These are phyloP conservation scores for Drosophila teissieri DNA, from an alignment of 1,140 invertebrate species.

Conservation along the genomic window DNA sequence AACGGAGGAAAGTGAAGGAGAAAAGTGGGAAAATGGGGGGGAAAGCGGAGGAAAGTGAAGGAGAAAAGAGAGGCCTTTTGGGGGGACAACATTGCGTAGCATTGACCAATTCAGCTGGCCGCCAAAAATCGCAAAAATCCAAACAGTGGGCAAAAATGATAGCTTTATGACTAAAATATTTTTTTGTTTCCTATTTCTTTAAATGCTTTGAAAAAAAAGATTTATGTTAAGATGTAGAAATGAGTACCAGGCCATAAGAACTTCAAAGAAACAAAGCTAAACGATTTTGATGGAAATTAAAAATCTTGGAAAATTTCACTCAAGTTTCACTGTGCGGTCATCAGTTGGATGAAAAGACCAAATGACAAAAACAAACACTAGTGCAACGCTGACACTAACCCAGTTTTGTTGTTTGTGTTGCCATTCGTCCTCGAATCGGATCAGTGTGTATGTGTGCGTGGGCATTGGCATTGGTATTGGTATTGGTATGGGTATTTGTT, in stretches of 20 bases:
- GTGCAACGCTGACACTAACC: slow-evolving; percentile 52
- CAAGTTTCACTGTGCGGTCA: slow-evolving; percentile 31
- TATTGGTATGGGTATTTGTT: background rate
- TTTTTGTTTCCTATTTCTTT: no score
- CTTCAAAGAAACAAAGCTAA: no score
- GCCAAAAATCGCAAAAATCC: slow-evolving; percentile 42
- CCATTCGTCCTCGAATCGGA: slow-evolving; percentile 21
- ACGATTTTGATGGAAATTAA: no score
- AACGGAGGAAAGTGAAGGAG: background rate
- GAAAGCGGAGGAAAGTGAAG: background rate
- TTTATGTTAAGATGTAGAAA: no score
- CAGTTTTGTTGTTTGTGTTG: slow-evolving; percentile 19
- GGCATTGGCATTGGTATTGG: slow-evolving; percentile 7
- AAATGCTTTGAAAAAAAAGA: no score
- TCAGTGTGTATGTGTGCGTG: slow-evolving; percentile 11
- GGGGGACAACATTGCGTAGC: slow-evolving; percentile 32
- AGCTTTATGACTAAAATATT: no score
- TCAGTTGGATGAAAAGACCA: slow-evolving; percentile 20
- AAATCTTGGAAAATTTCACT: no score
- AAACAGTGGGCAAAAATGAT: background rate
- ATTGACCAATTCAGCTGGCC: slow-evolving; percentile 55
- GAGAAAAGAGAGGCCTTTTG: slow-evolving; percentile 1
- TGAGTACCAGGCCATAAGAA: no score
- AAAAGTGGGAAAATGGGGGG: background rate
- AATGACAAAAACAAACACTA: slow-evolving; percentile 15